Evolutionary conservation across 2,888 invertebrate genomes (phyloP).

Genomic region (Agrochola lota): DNA sequence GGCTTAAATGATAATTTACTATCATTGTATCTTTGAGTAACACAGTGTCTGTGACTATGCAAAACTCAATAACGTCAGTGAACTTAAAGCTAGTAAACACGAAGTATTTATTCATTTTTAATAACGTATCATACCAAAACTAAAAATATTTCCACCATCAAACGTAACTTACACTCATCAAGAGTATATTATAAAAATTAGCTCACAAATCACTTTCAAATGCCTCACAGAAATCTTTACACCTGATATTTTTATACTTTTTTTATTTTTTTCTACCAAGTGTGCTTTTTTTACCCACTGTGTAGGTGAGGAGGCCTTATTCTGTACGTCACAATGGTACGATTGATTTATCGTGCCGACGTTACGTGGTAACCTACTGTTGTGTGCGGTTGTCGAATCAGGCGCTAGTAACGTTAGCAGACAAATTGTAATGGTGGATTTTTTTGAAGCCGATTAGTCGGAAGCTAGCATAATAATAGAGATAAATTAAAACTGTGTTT

Average conservation of each 20-base stretch:
- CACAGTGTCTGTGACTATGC: not conserved
- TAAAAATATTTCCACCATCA: slow-evolving; percentile 28
- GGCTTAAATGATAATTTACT: not conserved
- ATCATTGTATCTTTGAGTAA: not conserved
- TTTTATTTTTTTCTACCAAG: slow-evolving; percentile 48
- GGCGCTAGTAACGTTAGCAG: slow-evolving; percentile 73
- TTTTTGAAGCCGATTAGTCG: not conserved
- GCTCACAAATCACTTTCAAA: slow-evolving; percentile 62
- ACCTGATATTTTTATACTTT: slow-evolving; percentile 51
- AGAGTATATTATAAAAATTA: slow-evolving; percentile 61
- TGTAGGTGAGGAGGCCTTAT: slow-evolving; percentile 75
- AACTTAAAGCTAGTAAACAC: too few species aligned
- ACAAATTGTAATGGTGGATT: slow-evolving; percentile 25
- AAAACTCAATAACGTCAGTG: not conserved
- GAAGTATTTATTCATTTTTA: not conserved
- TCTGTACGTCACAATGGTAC: slow-evolving; percentile 79
- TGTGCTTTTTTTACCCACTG: slow-evolving; percentile 59
- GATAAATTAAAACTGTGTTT: not conserved
- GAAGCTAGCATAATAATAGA: not conserved
- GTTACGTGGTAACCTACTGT: slow-evolving; percentile 75
- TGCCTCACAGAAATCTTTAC: slow-evolving; percentile 49
- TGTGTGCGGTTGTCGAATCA: slow-evolving; percentile 72
- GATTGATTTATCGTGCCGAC: slow-evolving; percentile 88
- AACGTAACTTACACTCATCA: slow-evolving; percentile 54
- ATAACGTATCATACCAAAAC: not conserved